Evolutionary conservation across 1,140 invertebrate genomes (phyloP), one percentile per base, ranked within the genome.

Genomic region (Phymorhynchus buccinoides): DNA sequence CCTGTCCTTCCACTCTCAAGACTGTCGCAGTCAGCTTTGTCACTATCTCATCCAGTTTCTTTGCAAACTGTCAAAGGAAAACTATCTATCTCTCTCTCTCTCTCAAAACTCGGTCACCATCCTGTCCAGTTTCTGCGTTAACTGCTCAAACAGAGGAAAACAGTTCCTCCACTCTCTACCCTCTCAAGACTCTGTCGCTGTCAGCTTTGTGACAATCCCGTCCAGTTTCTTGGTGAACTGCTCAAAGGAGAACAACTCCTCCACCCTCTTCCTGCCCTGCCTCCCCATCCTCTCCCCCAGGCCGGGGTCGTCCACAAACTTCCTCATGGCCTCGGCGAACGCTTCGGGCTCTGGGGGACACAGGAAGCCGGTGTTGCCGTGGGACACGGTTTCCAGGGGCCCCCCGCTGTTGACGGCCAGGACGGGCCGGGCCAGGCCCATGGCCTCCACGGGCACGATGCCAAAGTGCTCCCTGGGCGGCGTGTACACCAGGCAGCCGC

Each of bases 381-480:
- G 94, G 0, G 96, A 94, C 77, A 99, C 95, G 0, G 99, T 99
- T 94, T 99, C 99, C 7, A 95, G 96, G 0, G 99, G 99, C 1
- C 99, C 99, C 42, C 99, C 99, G 92, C 96, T 97, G 91, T 98
- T 97, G 0, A 97, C 96, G 0, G 99, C 99, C 88, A 99, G 96
- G 0, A 99, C 98, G 32, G 98, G 98, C 90, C 97, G 97, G 41
- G 95, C 94, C 90, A 96, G 96, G 91, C 97, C 98, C 99, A 99
- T 99, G 0, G 98, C 98, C 95, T 99, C 99, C 80, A 99, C 94
- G 1, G 99, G 99, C 12, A 99, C 99, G 91, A 99, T 99, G 7
- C 99, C 99, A 95, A 99, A 99, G 94, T 99, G 99, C 93, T 99
- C 99, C 92, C 97, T 97, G 0, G 96, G 95, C 6, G 99, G 99